Evolutionary conservation across 2,797 vertebrate genomes (phyloP).

Genomic region (Taenioides sp.): DNA sequence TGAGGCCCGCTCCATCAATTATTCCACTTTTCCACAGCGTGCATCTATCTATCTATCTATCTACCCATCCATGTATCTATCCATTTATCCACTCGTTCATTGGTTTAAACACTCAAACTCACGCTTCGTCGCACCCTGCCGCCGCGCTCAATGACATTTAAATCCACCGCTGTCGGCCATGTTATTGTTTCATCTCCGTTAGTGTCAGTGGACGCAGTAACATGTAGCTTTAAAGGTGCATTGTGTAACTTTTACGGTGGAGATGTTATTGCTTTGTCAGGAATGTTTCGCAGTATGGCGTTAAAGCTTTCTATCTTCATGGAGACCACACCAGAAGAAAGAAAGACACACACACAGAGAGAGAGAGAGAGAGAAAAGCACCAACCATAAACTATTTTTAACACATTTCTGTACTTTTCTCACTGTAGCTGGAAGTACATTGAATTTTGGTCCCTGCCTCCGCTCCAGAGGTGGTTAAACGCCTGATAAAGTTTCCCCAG

Average conservation of each 20-base stretch:
- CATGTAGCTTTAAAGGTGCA: conserved; percentile 18
- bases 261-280: too few relatives aligned
- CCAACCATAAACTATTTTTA: background rate
- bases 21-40: conserved; percentile 44
- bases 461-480: background rate
- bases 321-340: too few relatives aligned
- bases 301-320: too few relatives aligned
- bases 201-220: background rate
- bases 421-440: background rate
- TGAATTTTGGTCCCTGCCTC: background rate
- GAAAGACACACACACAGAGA: too few relatives aligned
- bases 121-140: conserved; percentile 6
- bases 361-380: too few relatives aligned
- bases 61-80: background rate
- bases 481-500: background rate
- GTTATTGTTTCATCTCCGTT: background rate
- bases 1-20: conserved; percentile 53
- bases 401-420: background rate
- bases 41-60: conserved; percentile 23
- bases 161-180: background rate
- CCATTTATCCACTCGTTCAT: background rate
- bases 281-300: too few relatives aligned
- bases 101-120: conserved; percentile 16
- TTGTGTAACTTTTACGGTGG: too few relatives aligned
- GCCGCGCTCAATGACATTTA: conserved; percentile 16